A percentile compares a stretch with the other conserved stretches of the same genome.
Conservation (phyloP, 1,140 invertebrate species). For the Aphaenogaster ashmeadi region DNA sequence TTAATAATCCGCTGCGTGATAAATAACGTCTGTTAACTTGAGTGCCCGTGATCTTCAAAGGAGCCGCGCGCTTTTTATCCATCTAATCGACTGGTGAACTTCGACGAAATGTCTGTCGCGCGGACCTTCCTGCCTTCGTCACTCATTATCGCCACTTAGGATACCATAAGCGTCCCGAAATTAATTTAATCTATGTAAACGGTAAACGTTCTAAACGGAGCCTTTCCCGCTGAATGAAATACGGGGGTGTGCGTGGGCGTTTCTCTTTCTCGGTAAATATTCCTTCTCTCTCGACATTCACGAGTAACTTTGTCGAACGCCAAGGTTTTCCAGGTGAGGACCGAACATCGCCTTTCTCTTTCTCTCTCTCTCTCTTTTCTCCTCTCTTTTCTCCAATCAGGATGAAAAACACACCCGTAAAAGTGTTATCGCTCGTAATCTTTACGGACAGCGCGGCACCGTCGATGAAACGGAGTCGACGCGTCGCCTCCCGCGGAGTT, state of each 20-base stretch:
- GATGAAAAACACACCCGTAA: conserved; percentile 19
- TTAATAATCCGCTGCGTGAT: conserved; percentile 76
- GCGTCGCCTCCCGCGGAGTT: conserved; percentile 71
- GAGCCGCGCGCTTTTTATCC: conserved; percentile 47
- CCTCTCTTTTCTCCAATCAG: background rate
- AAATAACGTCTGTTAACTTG: conserved; percentile 75
- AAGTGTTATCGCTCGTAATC: conserved; percentile 51
- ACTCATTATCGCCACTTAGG: conserved; percentile 68
- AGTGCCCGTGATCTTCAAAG: conserved; percentile 67
- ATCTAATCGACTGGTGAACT: conserved; percentile 59
- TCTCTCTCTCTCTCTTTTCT: background rate
- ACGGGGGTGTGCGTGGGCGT: background rate
- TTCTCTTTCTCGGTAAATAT: background rate
- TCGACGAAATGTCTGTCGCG: conserved; percentile 7
- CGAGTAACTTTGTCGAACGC: conserved; percentile 1
- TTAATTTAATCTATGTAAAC: conserved; percentile 47
- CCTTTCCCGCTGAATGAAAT: background rate
- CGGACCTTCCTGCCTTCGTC: background rate
- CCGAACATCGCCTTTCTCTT: background rate
- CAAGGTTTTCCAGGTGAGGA: conserved; percentile 26
- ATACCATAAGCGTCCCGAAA: conserved; percentile 45
- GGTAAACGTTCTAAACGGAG: background rate
- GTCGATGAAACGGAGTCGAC: conserved; percentile 46
- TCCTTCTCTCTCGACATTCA: conserved; percentile 11
- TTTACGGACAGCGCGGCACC: conserved; percentile 2